Evolutionary conservation across 2,797 vertebrate species (phyloP).

Genomic region (Ambastaia sidthimunki): DNA sequence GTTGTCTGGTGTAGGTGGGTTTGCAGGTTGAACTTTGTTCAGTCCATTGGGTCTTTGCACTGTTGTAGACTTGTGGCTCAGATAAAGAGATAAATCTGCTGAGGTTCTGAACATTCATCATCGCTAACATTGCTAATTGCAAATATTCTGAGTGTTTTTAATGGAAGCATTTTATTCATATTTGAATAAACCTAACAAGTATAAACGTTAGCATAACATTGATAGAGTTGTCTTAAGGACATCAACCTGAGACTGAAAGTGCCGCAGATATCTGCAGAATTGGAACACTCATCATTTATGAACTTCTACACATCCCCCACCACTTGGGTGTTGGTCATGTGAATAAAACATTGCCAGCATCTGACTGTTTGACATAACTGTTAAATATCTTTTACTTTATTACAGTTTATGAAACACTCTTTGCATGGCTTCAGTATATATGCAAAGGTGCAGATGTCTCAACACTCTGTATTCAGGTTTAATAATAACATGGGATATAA

Average conservation of each 20-base stretch:
- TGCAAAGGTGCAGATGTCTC: slow-evolving; percentile 7
- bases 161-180: neutral
- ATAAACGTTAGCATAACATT: neutral
- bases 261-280: neutral
- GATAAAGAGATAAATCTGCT: neutral
- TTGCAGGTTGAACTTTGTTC: neutral
- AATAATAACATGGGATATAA: slow-evolving; percentile 56
- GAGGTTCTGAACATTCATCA: neutral
- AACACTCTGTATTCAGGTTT: slow-evolving; percentile 19
- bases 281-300: neutral
- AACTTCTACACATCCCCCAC: neutral
- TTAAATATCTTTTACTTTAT: neutral
- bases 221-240: neutral
- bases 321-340: neutral
- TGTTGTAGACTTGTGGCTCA: neutral
- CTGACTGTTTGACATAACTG: neutral
- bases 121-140: neutral
- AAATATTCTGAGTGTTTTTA: neutral
- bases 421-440: slow-evolving; percentile 12
- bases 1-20: neutral
- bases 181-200: slow-evolving; percentile 1
- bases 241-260: neutral
- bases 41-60: neutral
- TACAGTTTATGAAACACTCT: neutral
- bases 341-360: neutral